Conservation (phyloP, 2,797 vertebrate species). For the Parambassis ranga region DNA sequence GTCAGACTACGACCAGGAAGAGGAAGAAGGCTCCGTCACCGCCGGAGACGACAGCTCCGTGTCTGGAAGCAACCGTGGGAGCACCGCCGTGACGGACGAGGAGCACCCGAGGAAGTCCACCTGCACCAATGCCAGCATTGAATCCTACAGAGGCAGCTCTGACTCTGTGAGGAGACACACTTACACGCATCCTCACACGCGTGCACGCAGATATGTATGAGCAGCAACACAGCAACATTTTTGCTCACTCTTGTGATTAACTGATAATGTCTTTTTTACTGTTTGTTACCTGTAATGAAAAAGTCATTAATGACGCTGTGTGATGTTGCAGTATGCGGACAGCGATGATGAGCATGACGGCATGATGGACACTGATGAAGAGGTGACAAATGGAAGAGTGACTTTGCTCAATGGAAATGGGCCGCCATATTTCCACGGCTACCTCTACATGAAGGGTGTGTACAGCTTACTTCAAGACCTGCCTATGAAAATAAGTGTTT, state of each 20-base stretch:
- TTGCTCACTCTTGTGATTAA: background rate
- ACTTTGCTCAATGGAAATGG: constrained; percentile 87
- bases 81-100: constrained; percentile 74
- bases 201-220: constrained; percentile 70
- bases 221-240: constrained; percentile 29
- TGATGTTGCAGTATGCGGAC: constrained; percentile 84
- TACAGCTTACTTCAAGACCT: no score
- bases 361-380: constrained; percentile 91
- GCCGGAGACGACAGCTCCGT: constrained; percentile 78
- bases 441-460: constrained; percentile 94
- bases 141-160: constrained; percentile 89
- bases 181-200: constrained; percentile 66
- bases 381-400: constrained; percentile 85
- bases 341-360: constrained; percentile 93
- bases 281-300: background rate
- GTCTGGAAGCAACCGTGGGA: constrained; percentile 78
- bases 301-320: background rate
- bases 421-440: constrained; percentile 92
- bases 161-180: constrained; percentile 87
- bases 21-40: constrained; percentile 84
- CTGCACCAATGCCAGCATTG: constrained; percentile 85
- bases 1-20: constrained; percentile 91
- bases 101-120: constrained; percentile 86
- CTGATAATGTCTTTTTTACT: background rate
- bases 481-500: no score